Conservation (phyloP, 2,797 vertebrate species). For the Falco peregrinus region DNA sequence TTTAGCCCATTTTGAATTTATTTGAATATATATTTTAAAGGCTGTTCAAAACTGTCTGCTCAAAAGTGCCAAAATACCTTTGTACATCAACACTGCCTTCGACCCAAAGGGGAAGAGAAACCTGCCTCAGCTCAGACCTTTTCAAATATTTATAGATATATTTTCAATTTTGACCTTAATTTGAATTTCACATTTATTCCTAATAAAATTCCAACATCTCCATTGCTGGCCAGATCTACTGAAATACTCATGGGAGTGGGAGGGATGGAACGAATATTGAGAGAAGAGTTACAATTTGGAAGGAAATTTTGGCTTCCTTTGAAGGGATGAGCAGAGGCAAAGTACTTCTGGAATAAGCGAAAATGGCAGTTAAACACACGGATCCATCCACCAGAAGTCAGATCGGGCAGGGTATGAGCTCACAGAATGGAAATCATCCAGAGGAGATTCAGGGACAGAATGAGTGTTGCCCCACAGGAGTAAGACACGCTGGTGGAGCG, state of each 20-base stretch:
- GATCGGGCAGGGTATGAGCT: constrained; percentile 20
- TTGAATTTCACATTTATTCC: constrained; percentile 66
- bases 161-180: constrained; percentile 54
- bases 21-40: constrained; percentile 55
- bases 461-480: not conserved
- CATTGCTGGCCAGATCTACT: constrained; percentile 4
- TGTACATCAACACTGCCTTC: constrained; percentile 48
- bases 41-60: constrained; percentile 23
- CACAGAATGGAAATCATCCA: not conserved
- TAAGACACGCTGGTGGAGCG: not conserved
- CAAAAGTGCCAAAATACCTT: constrained; percentile 32
- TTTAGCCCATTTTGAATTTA: constrained; percentile 51
- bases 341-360: not conserved
- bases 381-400: constrained; percentile 25
- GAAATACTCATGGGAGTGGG: not conserved
- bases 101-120: constrained; percentile 29
- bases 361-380: not conserved
- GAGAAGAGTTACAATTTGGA: not conserved
- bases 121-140: not conserved
- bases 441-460: not conserved
- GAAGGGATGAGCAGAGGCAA: constrained; percentile 37
- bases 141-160: constrained; percentile 58
- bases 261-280: not conserved
- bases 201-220: constrained; percentile 50
- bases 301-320: not conserved